phyloP scores from a whole-genome alignment of 2,113 vertebrate genomes.

The Cervus canadensis region DNA sequence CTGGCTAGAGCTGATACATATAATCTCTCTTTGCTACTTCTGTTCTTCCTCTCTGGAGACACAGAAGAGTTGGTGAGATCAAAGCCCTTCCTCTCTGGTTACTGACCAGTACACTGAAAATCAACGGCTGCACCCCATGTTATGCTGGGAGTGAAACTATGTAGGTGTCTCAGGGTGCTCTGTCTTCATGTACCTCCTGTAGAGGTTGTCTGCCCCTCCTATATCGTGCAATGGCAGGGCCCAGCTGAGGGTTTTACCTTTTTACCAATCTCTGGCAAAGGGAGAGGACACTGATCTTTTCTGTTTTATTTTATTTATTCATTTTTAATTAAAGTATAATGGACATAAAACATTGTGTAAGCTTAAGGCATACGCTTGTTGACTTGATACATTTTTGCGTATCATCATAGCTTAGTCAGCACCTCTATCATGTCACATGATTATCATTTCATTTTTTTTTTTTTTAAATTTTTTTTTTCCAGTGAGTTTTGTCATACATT shows the following conservation, averaged over 20 bases:
- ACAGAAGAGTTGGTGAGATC: background rate
- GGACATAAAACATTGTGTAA: background rate
- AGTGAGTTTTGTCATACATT: no score
- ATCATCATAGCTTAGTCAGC: background rate
- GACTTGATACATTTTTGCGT: background rate
- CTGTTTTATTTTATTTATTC: background rate
- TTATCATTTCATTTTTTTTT: background rate
- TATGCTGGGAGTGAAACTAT: background rate
- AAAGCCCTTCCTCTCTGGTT: background rate
- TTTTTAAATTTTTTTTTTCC: no score
- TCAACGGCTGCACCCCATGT: background rate
- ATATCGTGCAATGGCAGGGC: no score
- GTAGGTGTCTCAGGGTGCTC: background rate
- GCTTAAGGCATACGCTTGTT: background rate
- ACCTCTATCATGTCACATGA: background rate
- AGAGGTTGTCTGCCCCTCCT: background rate
- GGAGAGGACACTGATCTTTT: background rate
- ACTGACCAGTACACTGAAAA: background rate
- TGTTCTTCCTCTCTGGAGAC: background rate
- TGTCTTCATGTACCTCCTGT: background rate
- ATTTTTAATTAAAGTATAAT: background rate
- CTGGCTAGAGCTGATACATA: background rate
- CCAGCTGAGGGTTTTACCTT: background rate
- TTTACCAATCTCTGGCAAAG: background rate
- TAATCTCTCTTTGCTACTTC: background rate